Base-by-base conservation (phyloP, 2,797 vertebrate genomes). In the Premnoplex brunnescens region DNA sequence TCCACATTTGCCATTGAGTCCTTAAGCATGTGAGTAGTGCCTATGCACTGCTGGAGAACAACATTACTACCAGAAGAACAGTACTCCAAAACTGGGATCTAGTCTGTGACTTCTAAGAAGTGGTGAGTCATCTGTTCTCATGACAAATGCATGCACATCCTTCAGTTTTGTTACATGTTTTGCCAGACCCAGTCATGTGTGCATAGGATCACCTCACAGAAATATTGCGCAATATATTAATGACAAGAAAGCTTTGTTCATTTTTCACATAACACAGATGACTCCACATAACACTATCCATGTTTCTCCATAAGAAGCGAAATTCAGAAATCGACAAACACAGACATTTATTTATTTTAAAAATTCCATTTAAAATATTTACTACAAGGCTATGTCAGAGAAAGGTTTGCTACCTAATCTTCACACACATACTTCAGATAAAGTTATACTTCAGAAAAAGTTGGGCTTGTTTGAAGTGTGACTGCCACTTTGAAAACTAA, bases 131-230 rank as follows among this genome's bases (percentile, higher is more conserved):
- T 7, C 43, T 74, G 15, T 43, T 83, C 43, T 62, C 34, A 49
- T 41, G 28, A 79, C 10, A 73, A 60, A 76, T 37, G 14, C 26
- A 23, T 21, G 18, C 30, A 59, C 10, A 27, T 10, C 26, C 8
- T 2, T 32, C 11, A 68, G 22, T 48, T 85, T 36, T 59, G 19
- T 9, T 64, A 34, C 4, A 21, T 3, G 6, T 66, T 56, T 59
- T 71, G 20, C 20, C 54, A 59, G 48, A 71, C 22, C 27, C 67
- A 51, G 22, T 36, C 14, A 32, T 0, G 0, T 2, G 23, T 26
- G 15, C 10, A 7, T 41, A 51, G 36, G 32, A 51, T 24, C 37
- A 73, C 6, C 12, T 80, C 83, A 60, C 9, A 48, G 8, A 74
- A 78, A 39, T 10, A 28, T 46, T 71, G 52, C 20, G 59, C 7